Base-by-base conservation (phyloP, 2,888 invertebrate species). In the Thecocarcelia acutangulata region DNA sequence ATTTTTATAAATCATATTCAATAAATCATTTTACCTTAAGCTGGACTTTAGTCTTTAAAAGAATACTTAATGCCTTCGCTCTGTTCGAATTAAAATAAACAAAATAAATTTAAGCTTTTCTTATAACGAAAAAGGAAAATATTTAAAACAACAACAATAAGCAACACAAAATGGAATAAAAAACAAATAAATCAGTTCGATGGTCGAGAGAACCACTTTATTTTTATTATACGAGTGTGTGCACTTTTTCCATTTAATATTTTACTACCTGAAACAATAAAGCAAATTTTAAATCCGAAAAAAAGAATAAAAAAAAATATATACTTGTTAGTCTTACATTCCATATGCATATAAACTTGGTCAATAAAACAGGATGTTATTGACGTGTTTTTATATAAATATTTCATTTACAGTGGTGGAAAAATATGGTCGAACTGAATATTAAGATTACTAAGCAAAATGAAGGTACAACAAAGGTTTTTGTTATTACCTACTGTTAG, bases 141-240 rank as follows among this genome's bases (percentile, higher is more conserved):
- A 33, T 33, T 33, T 33, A 5, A 59, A 59, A 2, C 19, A 58
- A 64, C 42, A 78, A 61, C 56, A 42, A 44, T 21, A 59, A 21
- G 59, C n/a, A 33, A 37, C 72, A 52, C 44, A 78, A 61, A 61
- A 69, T 33, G 58, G 46, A 61, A 61, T 50, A 44, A 44, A 75
- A 74, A 74, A 59, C 59, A 82, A 78, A 82, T 82, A 82, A 82
- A 82, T 82, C 78, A 82, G 74, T 70, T 82, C 70, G 70, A 70
- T 78, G 78, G 74, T 78, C 58, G 33, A 59, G 37, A 78, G 63
- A 78, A 63, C 74, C 46, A 54, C 48, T 82, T 76, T 52, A 68
- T 64, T 19, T 52, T 75, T 46, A 48, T 56, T 54, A 37, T 50
- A 8, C 8, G 33, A 6, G 9, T 17, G 37, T 19, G 61, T 40